Base-by-base conservation (phyloP, 1,140 invertebrate species). In the Homalodisca vitripennis region DNA sequence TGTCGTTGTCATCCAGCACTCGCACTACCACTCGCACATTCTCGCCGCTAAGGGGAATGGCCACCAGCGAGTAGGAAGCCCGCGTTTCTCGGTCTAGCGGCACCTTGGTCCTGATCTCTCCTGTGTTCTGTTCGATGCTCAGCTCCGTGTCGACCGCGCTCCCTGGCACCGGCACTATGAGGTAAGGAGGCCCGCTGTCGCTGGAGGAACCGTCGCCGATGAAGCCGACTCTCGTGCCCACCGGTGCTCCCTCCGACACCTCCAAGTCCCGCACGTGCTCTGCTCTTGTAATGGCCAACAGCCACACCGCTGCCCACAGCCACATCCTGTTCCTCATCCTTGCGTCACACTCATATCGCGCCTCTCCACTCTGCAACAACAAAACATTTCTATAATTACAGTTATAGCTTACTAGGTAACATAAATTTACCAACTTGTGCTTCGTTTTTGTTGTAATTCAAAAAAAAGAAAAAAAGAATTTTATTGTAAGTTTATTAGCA, bases 1-100 rank as follows among this genome's bases (percentile, higher is more conserved):
- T 98, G 81, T 99, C 97, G 78, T 99, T 99, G 77, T 96, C 95
- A 80, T 99, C 97, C n/a, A 90, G 83, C 0, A 99, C 94, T 63
- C 89, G 88, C 53, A 99, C 90, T 13, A 92, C 83, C 0, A 98
- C 91, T 34, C 91, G 86, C 48, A 97, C 88, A 76, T 92, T 92
- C 73, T 91, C 87, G 1, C 92, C 92, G 73, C 88, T 92, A 2
- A 90, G 85, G 0, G 93, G 92, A 70, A 98, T 90, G 0, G 94
- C 95, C 2, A 97, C 91, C 65, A 98, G 83, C 14, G 90, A 92
- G 76, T 98, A 97, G 14, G 91, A 92, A 13, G 89, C 85, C 24
- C 92, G 84, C 32, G 86, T 88, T 78, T 99, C 97, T 47, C 97
- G 87, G 80, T 99, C 97, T 74, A 99, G 81, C 12, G 86, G 84